Evolutionary conservation across 2,888 invertebrate genomes (phyloP).

Genomic region (Muscina levida): DNA sequence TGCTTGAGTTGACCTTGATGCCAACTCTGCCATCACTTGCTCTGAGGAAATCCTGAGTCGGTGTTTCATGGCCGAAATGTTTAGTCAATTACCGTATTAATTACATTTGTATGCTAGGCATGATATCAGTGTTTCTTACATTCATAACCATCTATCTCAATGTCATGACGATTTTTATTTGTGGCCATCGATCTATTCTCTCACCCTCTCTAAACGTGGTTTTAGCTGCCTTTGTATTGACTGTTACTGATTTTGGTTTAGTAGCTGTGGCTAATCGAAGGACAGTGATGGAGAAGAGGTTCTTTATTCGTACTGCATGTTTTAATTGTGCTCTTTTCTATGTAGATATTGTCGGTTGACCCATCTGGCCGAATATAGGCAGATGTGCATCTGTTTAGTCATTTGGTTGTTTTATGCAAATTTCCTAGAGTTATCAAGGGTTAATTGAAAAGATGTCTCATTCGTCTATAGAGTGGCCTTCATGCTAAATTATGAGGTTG

Average conservation of each 20-base stretch:
- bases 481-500: too few relatives aligned
- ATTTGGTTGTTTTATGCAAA: constrained; percentile 1
- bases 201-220: background rate
- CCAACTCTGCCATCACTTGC: too few relatives aligned
- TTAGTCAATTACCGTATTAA: constrained; percentile 48
- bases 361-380: too few relatives aligned
- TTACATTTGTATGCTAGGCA: constrained; percentile 42
- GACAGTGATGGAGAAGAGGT: too few relatives aligned
- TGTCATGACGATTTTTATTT: constrained; percentile 28
- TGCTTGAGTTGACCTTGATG: constrained; percentile 10
- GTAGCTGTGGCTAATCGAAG: constrained; percentile 23
- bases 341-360: too few relatives aligned
- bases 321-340: too few relatives aligned
- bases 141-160: constrained; percentile 3
- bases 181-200: too few relatives aligned
- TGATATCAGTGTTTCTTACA: constrained; percentile 17
- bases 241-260: constrained; percentile 22
- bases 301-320: too few relatives aligned
- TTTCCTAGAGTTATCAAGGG: constrained; percentile 19
- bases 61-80: background rate
- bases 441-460: constrained; percentile 13
- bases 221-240: background rate
- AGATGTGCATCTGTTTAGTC: background rate
- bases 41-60: background rate
- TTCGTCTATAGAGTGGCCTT: too few relatives aligned